A percentile compares a stretch with the other conserved stretches of the same genome.
phyloP scores from a whole-genome alignment of 2,797 vertebrate species.

The Epinephelus awoara region DNA sequence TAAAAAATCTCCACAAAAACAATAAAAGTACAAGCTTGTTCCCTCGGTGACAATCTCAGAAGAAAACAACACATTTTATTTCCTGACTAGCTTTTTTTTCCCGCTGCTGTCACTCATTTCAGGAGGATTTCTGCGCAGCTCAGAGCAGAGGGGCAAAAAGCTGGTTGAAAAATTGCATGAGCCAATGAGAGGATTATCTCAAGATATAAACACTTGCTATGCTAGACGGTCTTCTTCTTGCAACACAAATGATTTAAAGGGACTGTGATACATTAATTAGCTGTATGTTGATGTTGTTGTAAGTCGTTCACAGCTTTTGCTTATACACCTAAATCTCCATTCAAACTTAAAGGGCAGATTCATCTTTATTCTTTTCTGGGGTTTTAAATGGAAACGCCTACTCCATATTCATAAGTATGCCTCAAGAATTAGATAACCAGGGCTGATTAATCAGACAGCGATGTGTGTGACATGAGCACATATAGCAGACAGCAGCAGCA shows the following conservation, averaged over 20 bases:
- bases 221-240: background rate
- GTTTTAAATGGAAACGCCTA: no score
- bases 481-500: no score
- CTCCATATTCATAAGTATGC: no score
- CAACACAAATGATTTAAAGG: background rate
- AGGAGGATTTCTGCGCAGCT: conserved; percentile 2
- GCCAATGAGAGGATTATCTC: conserved; percentile 25
- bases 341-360: background rate
- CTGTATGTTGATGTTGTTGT: background rate
- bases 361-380: no score
- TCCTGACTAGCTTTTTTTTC: background rate
- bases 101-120: background rate
- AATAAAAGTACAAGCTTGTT: background rate
- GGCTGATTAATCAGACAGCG: no score
- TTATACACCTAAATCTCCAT: background rate
- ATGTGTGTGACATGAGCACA: no score
- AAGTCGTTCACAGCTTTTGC: background rate
- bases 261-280: background rate
- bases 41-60: background rate
- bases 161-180: background rate
- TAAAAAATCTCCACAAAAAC: background rate
- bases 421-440: no score
- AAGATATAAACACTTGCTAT: background rate
- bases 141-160: background rate
- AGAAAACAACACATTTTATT: background rate